Conservation (phyloP, 2,113 vertebrate species). For the Proteles cristata region DNA sequence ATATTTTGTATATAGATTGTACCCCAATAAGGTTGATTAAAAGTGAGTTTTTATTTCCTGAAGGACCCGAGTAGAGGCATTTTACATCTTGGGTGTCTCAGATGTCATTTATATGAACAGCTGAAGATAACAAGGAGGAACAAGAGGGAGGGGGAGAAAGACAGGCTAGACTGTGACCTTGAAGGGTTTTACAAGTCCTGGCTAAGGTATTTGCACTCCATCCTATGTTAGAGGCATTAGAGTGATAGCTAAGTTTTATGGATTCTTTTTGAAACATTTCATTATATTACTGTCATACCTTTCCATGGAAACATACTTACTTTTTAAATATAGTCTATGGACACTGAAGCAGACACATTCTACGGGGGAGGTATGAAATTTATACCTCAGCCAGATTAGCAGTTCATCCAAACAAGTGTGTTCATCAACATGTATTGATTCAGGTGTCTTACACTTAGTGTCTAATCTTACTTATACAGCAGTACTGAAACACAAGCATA, state of each 20-base stretch:
- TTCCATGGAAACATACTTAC: background rate
- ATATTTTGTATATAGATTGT: background rate
- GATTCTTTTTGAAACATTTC: background rate
- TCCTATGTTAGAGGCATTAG: background rate
- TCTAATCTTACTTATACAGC: background rate
- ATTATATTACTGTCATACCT: background rate
- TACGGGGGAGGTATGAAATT: background rate
- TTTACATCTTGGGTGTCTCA: background rate
- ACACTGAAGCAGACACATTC: background rate
- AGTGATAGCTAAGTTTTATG: background rate
- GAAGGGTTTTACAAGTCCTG: background rate
- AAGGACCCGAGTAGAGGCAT: background rate
- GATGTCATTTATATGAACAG: background rate
- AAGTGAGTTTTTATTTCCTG: conserved; percentile 13
- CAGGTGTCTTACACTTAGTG: background rate
- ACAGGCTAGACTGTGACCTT: background rate
- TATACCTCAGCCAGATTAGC: background rate
- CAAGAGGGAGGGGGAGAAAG: rapidly evolving
- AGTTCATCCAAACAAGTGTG: background rate
- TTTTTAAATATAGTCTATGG: background rate
- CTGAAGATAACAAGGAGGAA: background rate
- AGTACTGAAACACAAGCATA: background rate
- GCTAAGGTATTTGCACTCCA: background rate
- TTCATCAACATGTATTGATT: background rate
- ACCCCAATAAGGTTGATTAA: background rate